Base-by-base conservation (phyloP, 2,113 vertebrate species). In the Microtus oregoni region DNA sequence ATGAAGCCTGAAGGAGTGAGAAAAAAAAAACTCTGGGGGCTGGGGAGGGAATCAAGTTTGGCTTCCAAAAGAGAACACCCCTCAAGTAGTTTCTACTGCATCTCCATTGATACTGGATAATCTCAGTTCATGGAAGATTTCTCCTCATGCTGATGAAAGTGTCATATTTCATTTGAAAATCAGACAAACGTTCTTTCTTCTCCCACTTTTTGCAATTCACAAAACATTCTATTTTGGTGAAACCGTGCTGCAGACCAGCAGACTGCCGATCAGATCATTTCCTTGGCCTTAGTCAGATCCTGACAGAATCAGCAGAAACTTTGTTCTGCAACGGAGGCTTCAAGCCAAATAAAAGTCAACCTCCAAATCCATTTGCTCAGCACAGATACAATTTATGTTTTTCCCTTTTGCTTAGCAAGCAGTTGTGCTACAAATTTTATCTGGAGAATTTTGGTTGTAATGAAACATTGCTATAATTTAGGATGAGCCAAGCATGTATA, bases 391-490 rank as follows among this genome's bases (percentile, higher is more conserved):
- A 97, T 97, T 98, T 97, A 98, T 96, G 95, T 94, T 97, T 96
- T 87, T 8, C 91, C 44, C n/a, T 92, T 98, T 98, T 98, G 97
- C 96, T 98, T 97, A 97, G 94, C 95, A 97, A 98, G 97, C 97
- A 96, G 75, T 97, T 94, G 68, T 97, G 44, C 93, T 96, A 93
- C 7, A 82, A 97, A 98, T 95, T 97, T 97, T 97, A 96, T 97
- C 95, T 97, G 97, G 72, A 96, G 92, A 97, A 96, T 97, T 96
- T 97, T 85, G 90, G 88, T 94, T 79, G 90, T 94, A 96, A 98
- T 97, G 96, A 98, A 97, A 98, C 96, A 94, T 94, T 95, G 91
- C 86, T 94, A 55, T 97, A 97, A 98, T 98, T 97, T 97, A 97
- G 92, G 72, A 94, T 94, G 94, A 92, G 91, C 89, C 91, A 90